Percentiles rank a stretch among this genome's conserved stretches.
phyloP scores from a whole-genome alignment of 1,140 invertebrate species.

The Sarcophaga peregrina region DNA sequence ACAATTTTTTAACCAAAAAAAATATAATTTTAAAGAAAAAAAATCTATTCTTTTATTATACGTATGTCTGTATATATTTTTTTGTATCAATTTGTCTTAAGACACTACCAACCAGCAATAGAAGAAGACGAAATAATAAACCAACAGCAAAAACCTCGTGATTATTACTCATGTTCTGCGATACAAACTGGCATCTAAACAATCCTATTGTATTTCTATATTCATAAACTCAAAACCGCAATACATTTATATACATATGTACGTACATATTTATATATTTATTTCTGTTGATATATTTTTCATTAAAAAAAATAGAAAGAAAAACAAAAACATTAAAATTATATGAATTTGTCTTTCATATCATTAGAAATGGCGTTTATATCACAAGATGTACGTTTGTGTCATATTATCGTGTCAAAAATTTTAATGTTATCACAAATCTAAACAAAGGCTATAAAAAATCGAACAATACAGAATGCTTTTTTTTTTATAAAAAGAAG shows the following conservation, averaged over 20 bases:
- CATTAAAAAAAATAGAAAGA: background rate
- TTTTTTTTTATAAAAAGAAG: too few species aligned
- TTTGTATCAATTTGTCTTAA: background rate
- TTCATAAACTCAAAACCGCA: too few species aligned
- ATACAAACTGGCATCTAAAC: background rate
- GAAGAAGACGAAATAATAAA: too few species aligned
- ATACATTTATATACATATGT: too few species aligned
- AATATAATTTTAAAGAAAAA: too few species aligned
- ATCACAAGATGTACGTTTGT: background rate
- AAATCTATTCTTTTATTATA: background rate
- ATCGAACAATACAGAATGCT: background rate
- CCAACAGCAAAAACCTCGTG: constrained; percentile 17
- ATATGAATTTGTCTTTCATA: background rate
- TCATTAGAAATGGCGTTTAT: background rate
- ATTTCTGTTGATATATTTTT: background rate
- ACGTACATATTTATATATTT: too few species aligned
- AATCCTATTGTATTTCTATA: too few species aligned
- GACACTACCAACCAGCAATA: background rate
- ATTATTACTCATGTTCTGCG: constrained; percentile 24
- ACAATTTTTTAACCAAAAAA: too few species aligned
- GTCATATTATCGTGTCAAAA: background rate
- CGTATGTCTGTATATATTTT: background rate
- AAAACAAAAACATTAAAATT: background rate
- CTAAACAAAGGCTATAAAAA: background rate
- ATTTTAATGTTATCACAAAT: background rate